Evolutionary conservation across 1,140 invertebrate species (phyloP), one percentile per base, ranked within the genome.

Genomic region (Trinorchestia longiramus): DNA sequence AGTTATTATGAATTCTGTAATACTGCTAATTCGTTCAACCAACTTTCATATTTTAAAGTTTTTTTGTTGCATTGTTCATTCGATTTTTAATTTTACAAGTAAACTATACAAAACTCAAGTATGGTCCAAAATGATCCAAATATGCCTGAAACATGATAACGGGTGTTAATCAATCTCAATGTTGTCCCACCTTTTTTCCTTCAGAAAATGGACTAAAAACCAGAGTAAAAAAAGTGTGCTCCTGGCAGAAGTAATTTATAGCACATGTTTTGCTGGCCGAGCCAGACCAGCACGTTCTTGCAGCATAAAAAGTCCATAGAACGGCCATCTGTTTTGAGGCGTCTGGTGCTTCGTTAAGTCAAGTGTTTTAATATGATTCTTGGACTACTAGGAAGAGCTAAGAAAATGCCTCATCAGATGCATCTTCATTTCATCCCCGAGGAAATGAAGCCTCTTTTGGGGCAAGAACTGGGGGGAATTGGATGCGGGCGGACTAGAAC

Each of bases 361-460:
- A 77, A 77, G 62, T 77, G 62, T 77, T 77, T 77, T 77, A 77
- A 77, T 77, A 77, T 90, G 88, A 90, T 42, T 90, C 41, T 90
- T 41, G 88, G 88, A 90, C 41, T 90, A 43, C 43, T 15, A 28
- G 88, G 41, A 90, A 42, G 41, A 42, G 88, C 88, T 43, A 11
- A 28, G n/a, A 90, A 90, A 90, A 90, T 43, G 41, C 41, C 88
- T 90, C 88, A 90, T 90, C 88, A 90, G 43, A 90, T 42, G 88
- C 88, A 90, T 90, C 43, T 90, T 90, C 88, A 41, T 90, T 90
- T 90, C 88, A 42, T 90, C 88, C 62, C n/a, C n/a, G 43, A 90
- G 88, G 88, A 90, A 90, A 90, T 42, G n/a, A 43, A 90, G 88
- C 43, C 88, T 90, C 88, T 90, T 90, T 90, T 28, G 23, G 43